A percentile compares a stretch with the other conserved stretches of the same genome.
These are phyloP conservation scores for Myotis yumanensis DNA, from an alignment of 2,113 vertebrate species.

Conservation along the genomic window DNA sequence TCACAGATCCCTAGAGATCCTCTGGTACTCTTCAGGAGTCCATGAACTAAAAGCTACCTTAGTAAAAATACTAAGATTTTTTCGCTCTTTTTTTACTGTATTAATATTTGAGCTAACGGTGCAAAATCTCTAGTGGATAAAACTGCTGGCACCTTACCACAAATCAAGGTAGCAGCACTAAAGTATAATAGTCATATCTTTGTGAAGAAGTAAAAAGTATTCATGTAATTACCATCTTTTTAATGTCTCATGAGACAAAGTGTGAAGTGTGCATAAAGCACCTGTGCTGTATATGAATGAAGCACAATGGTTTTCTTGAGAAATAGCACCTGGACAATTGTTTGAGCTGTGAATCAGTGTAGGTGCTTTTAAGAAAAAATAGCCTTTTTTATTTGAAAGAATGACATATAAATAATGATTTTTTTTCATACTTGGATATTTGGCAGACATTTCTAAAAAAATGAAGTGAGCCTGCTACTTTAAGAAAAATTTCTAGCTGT, in stretches of 20 bases:
- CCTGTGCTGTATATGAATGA: not conserved
- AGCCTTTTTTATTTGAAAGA: not conserved
- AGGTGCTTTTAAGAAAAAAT: not conserved
- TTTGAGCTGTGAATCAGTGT: not conserved
- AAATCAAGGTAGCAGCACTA: not conserved
- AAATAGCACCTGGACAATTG: not conserved
- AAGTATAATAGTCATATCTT: not conserved
- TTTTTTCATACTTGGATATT: not conserved
- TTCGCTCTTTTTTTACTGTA: not conserved
- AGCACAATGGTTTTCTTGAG: not conserved
- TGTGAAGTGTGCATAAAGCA: not conserved
- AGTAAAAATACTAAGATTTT: not conserved
- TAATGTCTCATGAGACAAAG: not conserved
- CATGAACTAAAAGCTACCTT: not conserved
- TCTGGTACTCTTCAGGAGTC: not conserved
- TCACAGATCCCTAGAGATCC: not conserved
- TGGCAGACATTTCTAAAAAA: not conserved
- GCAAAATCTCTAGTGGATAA: not conserved
- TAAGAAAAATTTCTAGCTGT: conserved; percentile 18
- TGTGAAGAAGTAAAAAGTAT: not conserved
- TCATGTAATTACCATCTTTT: not conserved
- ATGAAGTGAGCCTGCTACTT: not conserved
- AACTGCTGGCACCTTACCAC: not conserved
- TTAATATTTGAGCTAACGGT: not conserved
- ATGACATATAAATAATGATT: not conserved